A percentile compares a stretch with the other conserved stretches of the same genome.
Conservation (phyloP, 1,140 invertebrate species). For the Bombus haemorrhoidalis region DNA sequence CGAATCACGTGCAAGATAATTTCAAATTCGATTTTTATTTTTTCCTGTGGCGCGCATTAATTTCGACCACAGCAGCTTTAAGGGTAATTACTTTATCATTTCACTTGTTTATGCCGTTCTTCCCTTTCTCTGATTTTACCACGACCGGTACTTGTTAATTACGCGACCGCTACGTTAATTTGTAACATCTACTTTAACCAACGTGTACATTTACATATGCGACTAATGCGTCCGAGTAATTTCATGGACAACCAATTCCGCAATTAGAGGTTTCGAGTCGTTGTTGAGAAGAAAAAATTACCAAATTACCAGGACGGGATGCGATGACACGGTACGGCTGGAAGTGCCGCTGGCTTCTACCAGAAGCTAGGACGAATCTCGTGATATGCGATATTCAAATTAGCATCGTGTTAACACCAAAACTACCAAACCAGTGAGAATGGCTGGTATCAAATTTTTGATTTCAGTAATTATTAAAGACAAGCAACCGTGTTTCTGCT, state of each 20-base stretch:
- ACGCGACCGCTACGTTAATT: not conserved
- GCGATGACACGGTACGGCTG: not conserved
- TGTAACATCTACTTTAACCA: slow-evolving; percentile 1
- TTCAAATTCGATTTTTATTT: not conserved
- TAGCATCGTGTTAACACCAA: not conserved
- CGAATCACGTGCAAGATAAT: not conserved
- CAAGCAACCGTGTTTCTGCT: not conserved
- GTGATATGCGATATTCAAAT: not conserved
- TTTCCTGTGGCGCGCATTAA: not conserved
- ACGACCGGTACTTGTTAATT: not conserved
- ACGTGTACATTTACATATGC: not conserved
- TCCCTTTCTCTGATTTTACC: not conserved
- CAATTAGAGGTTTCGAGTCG: not conserved
- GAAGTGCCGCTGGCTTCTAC: not conserved
- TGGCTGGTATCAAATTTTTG: not conserved
- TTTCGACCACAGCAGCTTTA: not conserved
- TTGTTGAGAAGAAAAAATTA: not conserved
- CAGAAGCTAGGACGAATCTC: not conserved
- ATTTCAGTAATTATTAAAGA: not conserved
- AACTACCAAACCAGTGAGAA: not conserved
- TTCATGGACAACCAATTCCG: not conserved
- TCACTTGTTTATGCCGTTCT: not conserved
- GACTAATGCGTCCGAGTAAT: slow-evolving; percentile 3
- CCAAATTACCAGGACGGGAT: not conserved
- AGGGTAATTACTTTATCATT: not conserved